These are phyloP conservation scores for Synanthedon myopaeformis DNA, from an alignment of 2,888 invertebrate genomes.

Conservation along the genomic window DNA sequence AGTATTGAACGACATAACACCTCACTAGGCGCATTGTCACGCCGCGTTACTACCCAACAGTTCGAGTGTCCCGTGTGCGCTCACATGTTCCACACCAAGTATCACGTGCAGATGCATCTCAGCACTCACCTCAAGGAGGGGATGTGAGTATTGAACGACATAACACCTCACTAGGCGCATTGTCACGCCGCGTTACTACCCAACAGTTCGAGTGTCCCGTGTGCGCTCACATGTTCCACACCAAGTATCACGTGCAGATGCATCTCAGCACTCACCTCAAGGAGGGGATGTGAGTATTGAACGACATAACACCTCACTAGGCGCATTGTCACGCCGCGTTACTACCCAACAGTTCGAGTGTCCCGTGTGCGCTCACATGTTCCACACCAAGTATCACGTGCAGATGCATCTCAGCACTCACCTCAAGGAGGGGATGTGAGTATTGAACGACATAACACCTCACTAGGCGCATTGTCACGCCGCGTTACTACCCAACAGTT, in stretches of 20 bases:
- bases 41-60: slow-evolving; percentile 30
- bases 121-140: slow-evolving; percentile 52
- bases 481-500: no score
- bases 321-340: no score
- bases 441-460: no score
- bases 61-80: slow-evolving; percentile 64
- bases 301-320: no score
- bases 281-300: slow-evolving; percentile 28
- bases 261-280: slow-evolving; percentile 49
- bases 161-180: slow-evolving; percentile 6
- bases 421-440: no score
- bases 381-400: no score
- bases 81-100: slow-evolving; percentile 58
- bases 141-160: slow-evolving; percentile 19
- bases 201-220: slow-evolving; percentile 58
- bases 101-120: slow-evolving; percentile 53
- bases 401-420: no score
- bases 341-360: no score
- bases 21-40: slow-evolving; percentile 14
- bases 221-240: slow-evolving; percentile 61
- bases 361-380: no score
- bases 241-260: slow-evolving; percentile 49
- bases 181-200: slow-evolving; percentile 28
- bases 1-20: slow-evolving; percentile 11
- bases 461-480: no score